Evolutionary conservation across 2,113 vertebrate genomes (phyloP), one percentile per base, ranked within the genome.

Genomic region (Neodontobutis hainanensis): DNA sequence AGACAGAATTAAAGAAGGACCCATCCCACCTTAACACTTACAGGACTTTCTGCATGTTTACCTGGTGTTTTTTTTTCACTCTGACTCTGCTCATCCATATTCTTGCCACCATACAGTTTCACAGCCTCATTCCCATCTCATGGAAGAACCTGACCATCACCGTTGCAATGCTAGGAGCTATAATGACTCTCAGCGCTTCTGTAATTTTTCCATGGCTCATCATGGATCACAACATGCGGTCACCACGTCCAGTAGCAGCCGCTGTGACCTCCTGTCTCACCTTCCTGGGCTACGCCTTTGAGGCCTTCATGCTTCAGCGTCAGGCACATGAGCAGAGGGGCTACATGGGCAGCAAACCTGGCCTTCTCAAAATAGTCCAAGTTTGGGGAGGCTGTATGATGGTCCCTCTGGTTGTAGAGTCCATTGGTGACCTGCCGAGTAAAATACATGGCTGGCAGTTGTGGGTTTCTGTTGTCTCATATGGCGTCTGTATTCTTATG

Each of bases 141-240:
- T 94, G 93, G 93, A 93, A 92, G 82, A 93, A 93, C 85, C 77
- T 94, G 55, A 91, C 84, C 0, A 52, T 88, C 69, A 91, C 88
- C 0, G 85, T 84, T 68, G 87, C 92, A 0, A 74, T 77, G 4
- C 53, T 91, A 9, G 91, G 87, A 0, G 48, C 81, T 0, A 81
- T 92, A 27, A 91, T 92, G 90, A 73, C 62, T 15, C 40, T 93
- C 46, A 85, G 75, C 4, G 76, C 88, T 15, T 83, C 82, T 4
- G 75, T 91, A 14, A 2, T 82, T 35, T 91, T 89, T 55, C 72
- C 83, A 4, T 89, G 84, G 78, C 46, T 80, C 11, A 11, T 91
- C 48, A 46, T 75, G 60, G 0, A 55, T 4, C n/a, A 47, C 1
- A 0, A 2, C 0, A 2, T 1, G 0, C 0, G 4, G 0, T 19